Evolutionary conservation across 2,888 invertebrate species (phyloP), one percentile per base, ranked within the genome.

Genomic region (Tupiocoris notatus): DNA sequence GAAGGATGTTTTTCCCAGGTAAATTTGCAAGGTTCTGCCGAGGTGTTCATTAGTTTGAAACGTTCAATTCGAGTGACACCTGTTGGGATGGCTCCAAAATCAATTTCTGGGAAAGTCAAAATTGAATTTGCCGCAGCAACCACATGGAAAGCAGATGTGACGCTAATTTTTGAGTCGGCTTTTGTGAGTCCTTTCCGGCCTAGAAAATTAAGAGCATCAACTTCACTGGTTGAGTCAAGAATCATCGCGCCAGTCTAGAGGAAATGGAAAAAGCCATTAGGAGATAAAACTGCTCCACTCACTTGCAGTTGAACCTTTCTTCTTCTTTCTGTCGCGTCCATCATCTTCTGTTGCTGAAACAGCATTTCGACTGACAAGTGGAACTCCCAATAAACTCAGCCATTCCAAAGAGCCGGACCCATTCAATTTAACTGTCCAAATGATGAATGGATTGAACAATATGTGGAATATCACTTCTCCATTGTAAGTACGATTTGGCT

Each of bases 391-490:
- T 1, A 62, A 2, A 62, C 20, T 18, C 0, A 73, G 22, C 73
- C 73, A 73, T 12, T 73, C 73, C 2, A 54, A 7, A 16, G 73
- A 73, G 6, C 73, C 73, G 3, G 24, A 16, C 21, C 73, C 73
- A 2, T 1, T 20, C 16, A 73, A 12, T 0, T 7, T 9, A 7
- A 73, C 6, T 7, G 73, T 73, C n/a, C 57, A 24, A 21, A 73
- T 73, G n/a, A 73, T 62, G 54, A 39, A 73, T 20, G 73, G 73
- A 57, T 73, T 73, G 63, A 39, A 73, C 21, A 73, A 18, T 2
- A 57, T 62, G 58, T 73, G 73, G 7, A 73, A 22, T 1, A 39
- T 9, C 1, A 70, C 6, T 1, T 17, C 9, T 7, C 58, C 22
- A 24, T 7, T 6, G 25, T 17, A 59, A 2, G 17, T 2, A n/a